phyloP scores from a whole-genome alignment of 2,113 vertebrate species.

The Xiphias gladius region DNA sequence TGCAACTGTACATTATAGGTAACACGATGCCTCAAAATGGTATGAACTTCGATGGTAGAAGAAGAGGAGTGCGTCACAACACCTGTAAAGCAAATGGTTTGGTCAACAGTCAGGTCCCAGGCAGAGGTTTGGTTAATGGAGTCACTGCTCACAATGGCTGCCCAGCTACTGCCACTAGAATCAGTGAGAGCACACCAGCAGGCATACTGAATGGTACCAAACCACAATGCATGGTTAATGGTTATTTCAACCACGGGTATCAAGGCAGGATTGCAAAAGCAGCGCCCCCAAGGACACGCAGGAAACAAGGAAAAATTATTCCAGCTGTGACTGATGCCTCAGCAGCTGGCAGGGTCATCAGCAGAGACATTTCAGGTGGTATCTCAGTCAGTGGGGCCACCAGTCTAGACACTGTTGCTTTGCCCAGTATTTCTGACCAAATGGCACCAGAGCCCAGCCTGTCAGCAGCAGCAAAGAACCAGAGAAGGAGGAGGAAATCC shows the following conservation, averaged over 20 bases:
- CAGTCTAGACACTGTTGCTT: neutral
- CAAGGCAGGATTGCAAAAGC: neutral
- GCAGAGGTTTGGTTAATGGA: constrained; percentile 35
- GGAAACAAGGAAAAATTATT: neutral
- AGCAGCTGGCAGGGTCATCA: neutral
- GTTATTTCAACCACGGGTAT: constrained; percentile 26
- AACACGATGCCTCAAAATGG: constrained; percentile 51
- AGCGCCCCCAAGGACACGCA: neutral
- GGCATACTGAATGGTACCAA: constrained; percentile 1
- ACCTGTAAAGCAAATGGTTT: neutral
- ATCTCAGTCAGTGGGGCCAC: neutral
- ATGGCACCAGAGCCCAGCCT: neutral
- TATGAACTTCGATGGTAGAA: constrained; percentile 11
- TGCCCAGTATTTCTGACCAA: neutral
- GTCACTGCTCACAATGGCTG: neutral
- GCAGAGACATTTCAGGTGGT: neutral
- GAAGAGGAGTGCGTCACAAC: neutral
- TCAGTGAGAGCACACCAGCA: neutral
- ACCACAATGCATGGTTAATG: constrained; percentile 21
- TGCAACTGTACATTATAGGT: constrained; percentile 29
- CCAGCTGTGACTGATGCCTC: constrained; percentile 2
- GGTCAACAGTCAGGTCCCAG: neutral
- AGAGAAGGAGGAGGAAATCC: constrained; percentile 9
- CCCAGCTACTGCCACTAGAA: constrained; percentile 1
- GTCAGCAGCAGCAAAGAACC: neutral